Evolutionary conservation across 2,797 vertebrate species (phyloP), one percentile per base, ranked within the genome.

Genomic region (Aplochiton taeniatus): DNA sequence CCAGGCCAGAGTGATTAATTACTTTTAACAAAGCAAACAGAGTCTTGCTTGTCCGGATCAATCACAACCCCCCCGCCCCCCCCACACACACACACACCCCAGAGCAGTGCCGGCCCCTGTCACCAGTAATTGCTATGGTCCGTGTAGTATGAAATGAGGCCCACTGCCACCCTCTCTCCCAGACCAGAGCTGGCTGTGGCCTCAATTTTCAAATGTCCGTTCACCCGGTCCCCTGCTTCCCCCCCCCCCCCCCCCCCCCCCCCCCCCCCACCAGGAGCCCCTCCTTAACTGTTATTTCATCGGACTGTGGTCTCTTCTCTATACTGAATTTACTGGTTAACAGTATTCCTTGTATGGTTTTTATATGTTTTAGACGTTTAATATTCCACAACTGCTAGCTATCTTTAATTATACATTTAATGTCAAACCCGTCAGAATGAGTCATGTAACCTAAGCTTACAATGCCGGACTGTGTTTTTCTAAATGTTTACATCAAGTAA

Each of bases 21-120:
- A 85, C 85, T 90, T 87, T 88, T 83, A 88, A 85, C 85, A 90
- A 89, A 90, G 83, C 84, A 90, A 91, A 91, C 86, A 80, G 75
- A 84, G 84, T 83, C 78, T 74, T 74, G 78, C 85, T 88, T 85
- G 84, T 89, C 84, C 72, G 78, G 86, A 90, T 89, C 88, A 90
- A 87, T 88, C 80, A 84, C 73, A 77, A 69, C 53, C 68, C 31
- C 31, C 31, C 31, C 31, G 6, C 31, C 31, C 31, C 31, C 31
- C 31, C 31, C 31, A 2, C 31, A 2, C 31, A 31, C 31, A 2
- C 31, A 2, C 31, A 6, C 31, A n/a, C 31, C 6, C 70, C 61
- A 58, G 85, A 70, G 65, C 66, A 58, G 78, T 77, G 75, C 58
- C 65, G 74, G 69, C 66, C 3, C 58, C 79, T 83, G 85, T 87